Conservation (phyloP, 2,888 invertebrate species). For the Rhogogaster chlorosoma region DNA sequence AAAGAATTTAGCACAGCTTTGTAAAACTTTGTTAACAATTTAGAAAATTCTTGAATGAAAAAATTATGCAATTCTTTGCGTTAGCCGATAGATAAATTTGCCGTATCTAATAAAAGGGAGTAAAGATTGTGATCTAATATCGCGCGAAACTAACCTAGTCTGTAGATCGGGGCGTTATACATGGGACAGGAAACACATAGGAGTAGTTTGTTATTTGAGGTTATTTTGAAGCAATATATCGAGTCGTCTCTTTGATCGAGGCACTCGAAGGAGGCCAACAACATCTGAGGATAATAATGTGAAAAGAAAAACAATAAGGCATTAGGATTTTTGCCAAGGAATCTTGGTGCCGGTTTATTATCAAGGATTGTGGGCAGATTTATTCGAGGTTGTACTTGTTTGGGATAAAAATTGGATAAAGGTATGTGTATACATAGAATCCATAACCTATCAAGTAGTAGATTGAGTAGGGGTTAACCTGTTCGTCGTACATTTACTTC, state of each 20-base stretch:
- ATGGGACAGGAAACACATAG: slow-evolving; percentile 51
- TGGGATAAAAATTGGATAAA: not conserved
- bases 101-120: not conserved
- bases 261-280: slow-evolving; percentile 51
- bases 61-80: not conserved
- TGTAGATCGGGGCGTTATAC: slow-evolving; percentile 20
- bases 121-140: not conserved
- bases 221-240: slow-evolving; percentile 42
- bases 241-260: slow-evolving; percentile 50
- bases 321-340: slow-evolving; percentile 31
- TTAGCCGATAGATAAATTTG: not conserved
- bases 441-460: slow-evolving; percentile 62
- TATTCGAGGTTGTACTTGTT: not conserved
- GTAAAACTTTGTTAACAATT: not conserved
- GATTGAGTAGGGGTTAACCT: slow-evolving; percentile 36
- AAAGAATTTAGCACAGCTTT: not conserved
- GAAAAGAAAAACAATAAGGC: not conserved
- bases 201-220: slow-evolving; percentile 46
- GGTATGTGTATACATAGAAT: slow-evolving; percentile 27
- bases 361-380: not conserved
- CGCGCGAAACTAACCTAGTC: slow-evolving; percentile 50
- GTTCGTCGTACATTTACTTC: not conserved
- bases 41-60: not conserved
- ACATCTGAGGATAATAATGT: slow-evolving; percentile 54
- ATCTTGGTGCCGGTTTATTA: slow-evolving; percentile 28